These are phyloP conservation scores for Heteromyza rotundicornis DNA, from an alignment of 2,888 invertebrate genomes.

Conservation along the genomic window DNA sequence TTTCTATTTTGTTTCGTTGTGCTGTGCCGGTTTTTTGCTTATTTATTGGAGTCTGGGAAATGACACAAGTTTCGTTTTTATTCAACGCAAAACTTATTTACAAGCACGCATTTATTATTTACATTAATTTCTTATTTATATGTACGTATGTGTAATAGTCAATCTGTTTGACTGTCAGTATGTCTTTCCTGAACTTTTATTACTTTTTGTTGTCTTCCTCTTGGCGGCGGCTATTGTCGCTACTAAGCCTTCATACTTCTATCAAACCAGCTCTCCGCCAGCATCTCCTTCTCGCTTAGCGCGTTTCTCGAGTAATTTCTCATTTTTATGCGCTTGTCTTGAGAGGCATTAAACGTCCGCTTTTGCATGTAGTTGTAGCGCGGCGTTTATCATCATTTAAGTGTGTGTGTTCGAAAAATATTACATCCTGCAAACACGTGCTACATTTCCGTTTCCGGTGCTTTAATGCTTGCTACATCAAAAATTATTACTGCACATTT, in stretches of 20 bases:
- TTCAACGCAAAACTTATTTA: too few relatives aligned
- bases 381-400: neutral
- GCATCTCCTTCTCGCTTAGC: neutral
- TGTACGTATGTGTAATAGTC: too few relatives aligned
- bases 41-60: too few relatives aligned
- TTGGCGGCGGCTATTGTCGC: too few relatives aligned
- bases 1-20: too few relatives aligned
- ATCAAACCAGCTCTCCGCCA: constrained; percentile 44
- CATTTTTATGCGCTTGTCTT: constrained; percentile 10
- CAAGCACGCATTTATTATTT: too few relatives aligned
- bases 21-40: too few relatives aligned
- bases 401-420: constrained; percentile 8
- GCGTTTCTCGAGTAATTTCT: constrained; percentile 7
- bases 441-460: constrained; percentile 51
- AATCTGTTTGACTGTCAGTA: too few relatives aligned
- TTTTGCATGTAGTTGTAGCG: constrained; percentile 1
- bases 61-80: too few relatives aligned
- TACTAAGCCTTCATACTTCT: constrained; percentile 44
- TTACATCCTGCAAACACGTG: constrained; percentile 36
- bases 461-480: constrained; percentile 11
- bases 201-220: constrained; percentile 14
- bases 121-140: too few relatives aligned
- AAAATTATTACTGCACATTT: constrained; percentile 8
- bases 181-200: too few relatives aligned
- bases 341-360: neutral